Conservation (phyloP, 2,797 vertebrate species). For the Eutrigla gurnardus region DNA sequence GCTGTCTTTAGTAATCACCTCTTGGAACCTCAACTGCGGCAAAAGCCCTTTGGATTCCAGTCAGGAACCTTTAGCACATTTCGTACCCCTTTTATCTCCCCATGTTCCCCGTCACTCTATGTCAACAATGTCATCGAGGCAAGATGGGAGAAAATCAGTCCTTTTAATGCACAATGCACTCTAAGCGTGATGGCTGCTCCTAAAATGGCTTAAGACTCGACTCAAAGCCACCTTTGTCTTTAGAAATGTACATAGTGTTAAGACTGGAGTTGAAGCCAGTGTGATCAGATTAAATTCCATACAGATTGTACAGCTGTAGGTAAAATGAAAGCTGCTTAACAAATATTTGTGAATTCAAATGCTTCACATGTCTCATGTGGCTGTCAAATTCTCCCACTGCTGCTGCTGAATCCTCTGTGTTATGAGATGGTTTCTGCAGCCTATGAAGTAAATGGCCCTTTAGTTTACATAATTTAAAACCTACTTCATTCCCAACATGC, state of each 20-base stretch:
- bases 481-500: conserved; percentile 10
- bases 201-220: conserved; percentile 5
- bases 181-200: neutral
- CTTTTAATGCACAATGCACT: neutral
- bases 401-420: conserved; percentile 30
- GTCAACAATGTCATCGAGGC: conserved; percentile 23
- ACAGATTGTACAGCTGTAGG: conserved; percentile 16
- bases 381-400: conserved; percentile 43
- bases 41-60: conserved; percentile 42
- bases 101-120: conserved; percentile 20
- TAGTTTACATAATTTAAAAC: conserved; percentile 29
- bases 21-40: conserved; percentile 47
- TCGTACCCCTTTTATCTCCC: conserved; percentile 17
- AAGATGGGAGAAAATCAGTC: conserved; percentile 16
- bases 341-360: conserved; percentile 35
- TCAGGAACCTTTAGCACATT: conserved; percentile 50
- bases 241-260: conserved; percentile 4
- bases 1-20: conserved; percentile 64
- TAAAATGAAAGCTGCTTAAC: conserved; percentile 38
- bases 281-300: conserved; percentile 21
- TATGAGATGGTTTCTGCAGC: conserved; percentile 1
- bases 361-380: conserved; percentile 53
- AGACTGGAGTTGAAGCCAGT: conserved; percentile 14
- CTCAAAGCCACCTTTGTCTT: neutral
- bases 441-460: conserved; percentile 38